Evolutionary conservation across 2,797 vertebrate species (phyloP), one percentile per base, ranked within the genome.

Genomic region (Furcifer pardalis): DNA sequence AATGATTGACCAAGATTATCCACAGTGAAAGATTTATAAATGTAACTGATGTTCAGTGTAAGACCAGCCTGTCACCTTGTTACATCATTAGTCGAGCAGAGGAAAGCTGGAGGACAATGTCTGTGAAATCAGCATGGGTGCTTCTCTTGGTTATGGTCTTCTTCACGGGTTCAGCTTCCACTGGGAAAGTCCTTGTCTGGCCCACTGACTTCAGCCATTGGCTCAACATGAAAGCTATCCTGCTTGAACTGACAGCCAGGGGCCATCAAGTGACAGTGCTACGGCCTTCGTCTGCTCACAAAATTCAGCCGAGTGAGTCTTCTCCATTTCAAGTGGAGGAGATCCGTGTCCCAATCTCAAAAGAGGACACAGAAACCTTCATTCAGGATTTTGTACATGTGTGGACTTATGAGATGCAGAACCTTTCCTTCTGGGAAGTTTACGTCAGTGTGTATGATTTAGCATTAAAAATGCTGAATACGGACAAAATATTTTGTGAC

Each of bases 141-240:
- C 6, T 94, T 71, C 77, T 94, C 12, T 44, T 90, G 56, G 5
- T 94, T 5, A 82, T 95, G 46, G 75, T 95, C 37, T 92, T 82
- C 1, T 42, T 66, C 7, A 0, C 84, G 42, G 90, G 90, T 49
- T 86, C 15, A 0, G 86, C 80, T 0, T 87, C 60, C 0, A 82
- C 91, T 0, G 94, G 93, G 0, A 96, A 94, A 1, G 92, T 96
- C n/a, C 90, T 97, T 49, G 96, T 96, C 7, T 94, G 96, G 88
- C 96, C 96, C 0, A 93, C 94, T 23, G 96, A 97, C 68, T 89
- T 94, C 91, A 98, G 96, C 84, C 97, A 97, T 49, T 97, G 96
- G 96, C 83, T 97, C 83, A 97, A 97, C 84, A 76, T 96, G 79
- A 93, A 93, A 15, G 81, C 2, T 13, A 91, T 97, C 62, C 77